These are phyloP conservation scores for Ochotona curzoniae DNA, from an alignment of 2,113 vertebrate species.

Conservation along the genomic window DNA sequence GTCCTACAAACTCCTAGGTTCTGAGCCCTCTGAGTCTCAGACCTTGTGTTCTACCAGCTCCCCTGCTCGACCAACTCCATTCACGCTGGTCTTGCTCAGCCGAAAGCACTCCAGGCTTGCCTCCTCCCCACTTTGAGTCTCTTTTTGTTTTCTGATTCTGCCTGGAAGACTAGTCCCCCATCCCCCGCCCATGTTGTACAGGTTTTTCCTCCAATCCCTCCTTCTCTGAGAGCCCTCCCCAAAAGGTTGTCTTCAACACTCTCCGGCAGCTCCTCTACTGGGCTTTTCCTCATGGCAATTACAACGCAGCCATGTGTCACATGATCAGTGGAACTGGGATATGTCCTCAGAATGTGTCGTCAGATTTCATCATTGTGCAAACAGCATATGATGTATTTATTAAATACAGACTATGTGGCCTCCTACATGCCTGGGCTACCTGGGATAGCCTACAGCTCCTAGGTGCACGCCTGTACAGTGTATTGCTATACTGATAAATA, in stretches of 20 bases:
- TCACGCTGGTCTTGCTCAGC: no score
- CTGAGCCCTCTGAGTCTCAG: background rate
- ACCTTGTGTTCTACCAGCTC: background rate
- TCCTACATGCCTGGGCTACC: no score
- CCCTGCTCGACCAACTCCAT: background rate
- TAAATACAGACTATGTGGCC: no score
- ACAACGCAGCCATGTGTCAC: background rate
- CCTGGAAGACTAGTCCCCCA: background rate
- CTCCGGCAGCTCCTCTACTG: background rate
- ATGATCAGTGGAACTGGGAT: no score
- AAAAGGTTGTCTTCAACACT: background rate
- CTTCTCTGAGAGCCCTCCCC: background rate
- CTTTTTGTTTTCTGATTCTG: background rate
- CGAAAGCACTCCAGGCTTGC: background rate
- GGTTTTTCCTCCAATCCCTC: background rate
- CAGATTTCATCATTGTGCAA: no score
- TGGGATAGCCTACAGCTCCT: no score
- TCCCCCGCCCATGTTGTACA: background rate
- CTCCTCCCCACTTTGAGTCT: background rate
- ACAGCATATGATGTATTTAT: no score
- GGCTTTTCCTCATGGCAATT: background rate
- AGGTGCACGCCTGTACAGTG: no score
- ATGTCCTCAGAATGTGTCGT: no score
- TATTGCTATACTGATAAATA: no score
- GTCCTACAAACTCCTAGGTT: background rate